Conservation (phyloP, 92 coral and sea anemone genomes). For the Paragorgia papillata region DNA sequence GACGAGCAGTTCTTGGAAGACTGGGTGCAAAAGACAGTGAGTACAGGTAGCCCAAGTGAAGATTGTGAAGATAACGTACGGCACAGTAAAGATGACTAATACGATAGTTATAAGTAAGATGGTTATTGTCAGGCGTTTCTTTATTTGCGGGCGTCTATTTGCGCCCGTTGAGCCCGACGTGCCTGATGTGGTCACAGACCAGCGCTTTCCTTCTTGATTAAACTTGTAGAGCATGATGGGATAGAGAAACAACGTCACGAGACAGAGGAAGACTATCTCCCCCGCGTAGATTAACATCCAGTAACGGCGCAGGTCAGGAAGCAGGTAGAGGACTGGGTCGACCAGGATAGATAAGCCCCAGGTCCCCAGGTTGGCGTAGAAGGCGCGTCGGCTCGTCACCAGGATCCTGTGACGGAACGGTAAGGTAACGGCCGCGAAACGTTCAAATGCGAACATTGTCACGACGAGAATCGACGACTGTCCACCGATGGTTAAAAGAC, state of each 20-base stretch:
- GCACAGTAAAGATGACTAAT: slow-evolving; percentile 6
- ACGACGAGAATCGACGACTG: slow-evolving; percentile 20
- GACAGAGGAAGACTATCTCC: slow-evolving; percentile 13
- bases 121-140: neutral
- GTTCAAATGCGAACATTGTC: slow-evolving; percentile 1
- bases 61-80: neutral
- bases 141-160: neutral
- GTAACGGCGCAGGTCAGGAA: neutral
- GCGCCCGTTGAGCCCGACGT: neutral
- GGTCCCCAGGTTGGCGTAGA: slow-evolving; percentile 3
- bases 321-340: slow-evolving; percentile 5
- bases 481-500: neutral
- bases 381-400: slow-evolving; percentile 29
- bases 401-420: slow-evolving; percentile 23
- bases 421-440: slow-evolving; percentile 19
- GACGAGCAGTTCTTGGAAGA: neutral
- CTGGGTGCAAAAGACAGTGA: slow-evolving; percentile 12
- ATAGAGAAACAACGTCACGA: slow-evolving; percentile 4
- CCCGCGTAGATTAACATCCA: slow-evolving; percentile 11
- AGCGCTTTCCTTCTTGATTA: neutral
- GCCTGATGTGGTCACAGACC: neutral
- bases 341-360: slow-evolving; percentile 1
- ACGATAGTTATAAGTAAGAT: neutral
- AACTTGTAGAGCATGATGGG: slow-evolving; percentile 15
- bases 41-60: neutral